Percentiles rank a stretch among this genome's conserved stretches.
Evolutionary conservation across 2,888 invertebrate genomes (phyloP).

Genomic region (Arctia plantaginis): DNA sequence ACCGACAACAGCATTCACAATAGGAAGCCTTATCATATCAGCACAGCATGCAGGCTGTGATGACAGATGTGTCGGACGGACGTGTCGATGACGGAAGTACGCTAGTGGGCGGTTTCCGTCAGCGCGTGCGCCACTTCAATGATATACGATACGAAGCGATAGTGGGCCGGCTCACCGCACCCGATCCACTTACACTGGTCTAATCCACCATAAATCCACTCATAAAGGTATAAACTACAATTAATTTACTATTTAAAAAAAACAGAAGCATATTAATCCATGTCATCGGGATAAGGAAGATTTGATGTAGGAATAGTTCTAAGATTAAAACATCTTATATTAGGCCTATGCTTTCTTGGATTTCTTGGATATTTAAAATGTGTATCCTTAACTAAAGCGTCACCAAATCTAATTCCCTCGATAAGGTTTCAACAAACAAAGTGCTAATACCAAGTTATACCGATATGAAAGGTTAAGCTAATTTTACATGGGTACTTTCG

Average conservation of each 20-base stretch:
- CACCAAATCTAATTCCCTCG: constrained; percentile 21
- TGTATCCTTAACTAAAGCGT: neutral
- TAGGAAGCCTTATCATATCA: constrained; percentile 80
- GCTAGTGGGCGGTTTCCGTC: constrained; percentile 76
- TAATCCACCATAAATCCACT: constrained; percentile 33
- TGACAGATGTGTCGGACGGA: constrained; percentile 53
- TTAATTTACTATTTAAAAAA: neutral
- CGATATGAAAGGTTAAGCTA: constrained; percentile 61
- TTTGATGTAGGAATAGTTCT: too few species aligned
- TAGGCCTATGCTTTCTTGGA: too few species aligned
- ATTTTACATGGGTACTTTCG: constrained; percentile 61
- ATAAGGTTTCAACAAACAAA: constrained; percentile 34
- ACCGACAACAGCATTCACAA: constrained; percentile 28
- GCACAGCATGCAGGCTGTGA: constrained; percentile 50
- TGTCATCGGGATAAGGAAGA: too few species aligned
- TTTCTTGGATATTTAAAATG: neutral
- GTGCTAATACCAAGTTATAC: constrained; percentile 49
- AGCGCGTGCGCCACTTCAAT: constrained; percentile 74
- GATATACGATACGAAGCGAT: constrained; percentile 61
- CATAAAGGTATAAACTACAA: neutral
- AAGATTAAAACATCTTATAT: too few species aligned
- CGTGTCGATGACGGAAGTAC: constrained; percentile 64
- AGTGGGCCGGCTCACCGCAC: constrained; percentile 54
- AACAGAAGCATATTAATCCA: neutral
- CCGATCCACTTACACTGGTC: constrained; percentile 59